Conservation (phyloP, 2,113 vertebrate species). For the Mesoclemmys tuberculata region DNA sequence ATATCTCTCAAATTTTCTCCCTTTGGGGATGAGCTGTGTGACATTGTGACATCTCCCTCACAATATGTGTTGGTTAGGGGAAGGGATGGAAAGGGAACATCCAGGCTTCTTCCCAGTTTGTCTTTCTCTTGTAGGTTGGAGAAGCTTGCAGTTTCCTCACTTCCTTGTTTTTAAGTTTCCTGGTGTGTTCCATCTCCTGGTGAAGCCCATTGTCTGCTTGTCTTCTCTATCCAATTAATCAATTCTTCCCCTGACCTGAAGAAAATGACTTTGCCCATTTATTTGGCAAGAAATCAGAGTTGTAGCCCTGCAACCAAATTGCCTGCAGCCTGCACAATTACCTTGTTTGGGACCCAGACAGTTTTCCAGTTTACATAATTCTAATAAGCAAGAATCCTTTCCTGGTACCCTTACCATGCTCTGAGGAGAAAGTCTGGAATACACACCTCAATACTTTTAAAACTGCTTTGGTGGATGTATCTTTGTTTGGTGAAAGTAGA, state of each 20-base stretch:
- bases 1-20: slow-evolving; percentile 9
- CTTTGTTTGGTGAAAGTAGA: too few relatives aligned
- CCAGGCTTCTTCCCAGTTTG: neutral
- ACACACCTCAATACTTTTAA: too few relatives aligned
- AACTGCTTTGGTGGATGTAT: too few relatives aligned
- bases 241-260: neutral
- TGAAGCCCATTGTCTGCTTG: too few relatives aligned
- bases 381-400: too few relatives aligned
- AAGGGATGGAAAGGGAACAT: neutral
- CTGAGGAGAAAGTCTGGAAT: too few relatives aligned
- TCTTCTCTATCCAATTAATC: neutral
- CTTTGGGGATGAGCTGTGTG: neutral
- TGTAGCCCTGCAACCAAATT: neutral
- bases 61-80: neutral
- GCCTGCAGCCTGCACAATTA: too few relatives aligned
- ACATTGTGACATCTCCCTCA: neutral
- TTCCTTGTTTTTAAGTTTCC: neutral
- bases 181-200: neutral
- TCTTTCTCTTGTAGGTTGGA: neutral
- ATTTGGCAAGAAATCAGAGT: neutral
- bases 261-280: too few relatives aligned
- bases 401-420: too few relatives aligned
- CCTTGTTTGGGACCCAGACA: too few relatives aligned
- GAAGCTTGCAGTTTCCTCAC: neutral
- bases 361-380: too few relatives aligned